Evolutionary conservation across 1,140 invertebrate genomes (phyloP).

Genomic region (Calephelis nemesis): DNA sequence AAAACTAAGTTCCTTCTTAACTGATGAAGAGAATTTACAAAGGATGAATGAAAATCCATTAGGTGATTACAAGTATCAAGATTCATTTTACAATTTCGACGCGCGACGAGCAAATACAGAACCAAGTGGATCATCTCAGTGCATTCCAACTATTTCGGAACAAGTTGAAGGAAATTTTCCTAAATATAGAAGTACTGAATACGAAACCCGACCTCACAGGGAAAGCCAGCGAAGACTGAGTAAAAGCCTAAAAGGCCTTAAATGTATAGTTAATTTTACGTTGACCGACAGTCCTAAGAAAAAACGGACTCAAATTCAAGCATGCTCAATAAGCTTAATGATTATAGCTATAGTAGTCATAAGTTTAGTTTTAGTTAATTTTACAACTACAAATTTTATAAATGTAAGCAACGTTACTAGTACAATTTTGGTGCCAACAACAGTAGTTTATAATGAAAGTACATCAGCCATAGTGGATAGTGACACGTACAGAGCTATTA

Average conservation of each 20-base stretch:
- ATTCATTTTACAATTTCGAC: constrained; percentile 21
- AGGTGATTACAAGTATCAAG: constrained; percentile 18
- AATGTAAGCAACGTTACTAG: constrained; percentile 48
- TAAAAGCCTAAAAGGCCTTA: constrained; percentile 70
- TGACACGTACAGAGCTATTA: constrained; percentile 9
- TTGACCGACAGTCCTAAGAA: constrained; percentile 65
- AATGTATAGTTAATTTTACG: constrained; percentile 69
- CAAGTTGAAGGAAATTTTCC: constrained; percentile 62
- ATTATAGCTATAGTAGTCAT: constrained; percentile 70
- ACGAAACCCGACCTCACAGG: constrained; percentile 45
- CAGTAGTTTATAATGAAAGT: constrained; percentile 50
- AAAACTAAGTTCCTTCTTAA: constrained; percentile 39
- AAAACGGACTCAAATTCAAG: constrained; percentile 69
- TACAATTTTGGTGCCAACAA: constrained; percentile 70
- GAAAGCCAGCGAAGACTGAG: constrained; percentile 55
- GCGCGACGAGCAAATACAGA: constrained; percentile 26
- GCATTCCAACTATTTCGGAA: constrained; percentile 72
- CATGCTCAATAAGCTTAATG: constrained; percentile 75
- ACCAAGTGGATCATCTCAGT: constrained; percentile 33
- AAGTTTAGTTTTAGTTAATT: constrained; percentile 72
- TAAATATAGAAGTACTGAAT: constrained; percentile 57
- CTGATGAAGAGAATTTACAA: constrained; percentile 16
- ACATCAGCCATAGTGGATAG: constrained; percentile 50
- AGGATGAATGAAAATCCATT: constrained; percentile 15
- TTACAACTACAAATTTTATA: constrained; percentile 62